Evolutionary conservation across 2,888 invertebrate species (phyloP), one percentile per base, ranked within the genome.

Genomic region (Loripinus fragilis): DNA sequence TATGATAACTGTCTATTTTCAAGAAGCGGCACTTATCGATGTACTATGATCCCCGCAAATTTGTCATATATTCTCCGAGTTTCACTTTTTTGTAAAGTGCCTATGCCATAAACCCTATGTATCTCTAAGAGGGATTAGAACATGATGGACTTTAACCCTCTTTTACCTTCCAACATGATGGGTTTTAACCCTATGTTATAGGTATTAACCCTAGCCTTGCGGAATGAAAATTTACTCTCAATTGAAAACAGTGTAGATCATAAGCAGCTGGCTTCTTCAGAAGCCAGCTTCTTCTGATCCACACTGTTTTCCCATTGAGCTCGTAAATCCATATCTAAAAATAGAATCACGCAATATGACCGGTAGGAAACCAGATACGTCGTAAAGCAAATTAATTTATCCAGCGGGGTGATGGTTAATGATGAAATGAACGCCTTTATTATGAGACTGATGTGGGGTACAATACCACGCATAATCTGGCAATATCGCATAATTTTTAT

Each of bases 401-500:
- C n/a, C n/a, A n/a, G n/a, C n/a, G n/a, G n/a, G n/a, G n/a, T n/a
- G n/a, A n/a, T n/a, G n/a, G n/a, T n/a, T n/a, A 60, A 60, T 60
- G 60, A 20, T 60, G 33, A 60, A 60, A 60, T 60, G 60, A 60
- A 60, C 30, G 60, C 17, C 17, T 60, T 60, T 60, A 60, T 60
- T 60, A 33, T 60, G 2, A 33, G 30, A 33, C 60, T 60, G 60
- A 60, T 60, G 60, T 33, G 20, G 60, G 1, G 33, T 33, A 60
- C 60, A 60, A 60, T 60, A 60, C 33, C 60, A 17, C 12, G 7
- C 23, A 60, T 60, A 60, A 60, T 60, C 33, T 60, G 33, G 60
- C 60, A 33, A 33, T 60, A 60, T 60, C 60, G 17, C 60, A 33
- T 60, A 60, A 60, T 60, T 33, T 60, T 60, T 60, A 60, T 60